These are phyloP conservation scores for Tetraneura akinire DNA, from an alignment of 1,140 invertebrate species.

Conservation along the genomic window DNA sequence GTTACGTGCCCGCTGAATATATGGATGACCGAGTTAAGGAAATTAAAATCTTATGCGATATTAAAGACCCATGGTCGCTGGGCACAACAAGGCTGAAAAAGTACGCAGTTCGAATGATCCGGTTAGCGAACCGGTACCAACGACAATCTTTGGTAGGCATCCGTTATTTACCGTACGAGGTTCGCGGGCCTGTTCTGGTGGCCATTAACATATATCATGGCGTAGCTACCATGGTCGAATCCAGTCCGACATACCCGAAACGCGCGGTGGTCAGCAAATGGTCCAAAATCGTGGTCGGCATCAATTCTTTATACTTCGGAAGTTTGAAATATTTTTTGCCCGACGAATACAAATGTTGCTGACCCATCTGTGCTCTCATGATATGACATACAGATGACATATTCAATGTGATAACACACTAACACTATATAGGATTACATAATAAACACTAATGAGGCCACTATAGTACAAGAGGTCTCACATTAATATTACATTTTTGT, in stretches of 20 bases:
- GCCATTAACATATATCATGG: conserved; percentile 31
- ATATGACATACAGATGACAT: too few species aligned
- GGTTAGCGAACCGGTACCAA: conserved; percentile 1
- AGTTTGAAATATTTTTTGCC: neutral
- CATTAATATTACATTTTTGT: too few species aligned
- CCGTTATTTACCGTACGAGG: conserved; percentile 28
- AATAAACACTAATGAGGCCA: too few species aligned
- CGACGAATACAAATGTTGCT: neutral
- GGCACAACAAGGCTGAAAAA: neutral
- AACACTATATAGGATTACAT: too few species aligned
- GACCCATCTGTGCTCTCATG: neutral
- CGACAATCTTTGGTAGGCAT: conserved; percentile 12
- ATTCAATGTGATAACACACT: too few species aligned
- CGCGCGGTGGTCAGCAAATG: conserved; percentile 23
- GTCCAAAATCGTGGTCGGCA: conserved; percentile 1
- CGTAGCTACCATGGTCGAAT: neutral
- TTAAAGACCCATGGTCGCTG: conserved; percentile 11
- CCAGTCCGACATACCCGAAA: conserved; percentile 9
- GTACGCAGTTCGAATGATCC: conserved; percentile 20
- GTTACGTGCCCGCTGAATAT: conserved; percentile 32
- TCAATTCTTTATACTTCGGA: conserved; percentile 17
- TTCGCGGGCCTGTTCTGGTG: conserved; percentile 28
- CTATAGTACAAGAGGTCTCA: too few species aligned
- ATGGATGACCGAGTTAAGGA: conserved; percentile 4
- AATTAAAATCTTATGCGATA: neutral